Evolutionary conservation across 1,140 invertebrate genomes (phyloP).

Genomic region (Hyposmocoma kahamanoa): DNA sequence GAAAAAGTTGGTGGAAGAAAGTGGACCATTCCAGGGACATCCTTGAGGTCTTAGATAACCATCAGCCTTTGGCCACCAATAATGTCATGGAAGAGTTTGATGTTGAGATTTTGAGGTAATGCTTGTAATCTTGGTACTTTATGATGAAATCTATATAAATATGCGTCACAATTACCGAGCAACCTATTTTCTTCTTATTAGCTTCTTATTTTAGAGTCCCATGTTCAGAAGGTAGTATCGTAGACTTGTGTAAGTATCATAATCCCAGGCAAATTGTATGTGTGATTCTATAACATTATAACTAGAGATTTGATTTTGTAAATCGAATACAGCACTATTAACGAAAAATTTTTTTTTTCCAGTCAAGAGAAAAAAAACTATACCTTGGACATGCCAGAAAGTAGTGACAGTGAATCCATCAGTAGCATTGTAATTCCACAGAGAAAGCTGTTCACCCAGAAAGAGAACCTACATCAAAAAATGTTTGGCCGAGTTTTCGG

Average conservation of each 20-base stretch:
- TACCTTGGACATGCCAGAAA: slow-evolving; percentile 50
- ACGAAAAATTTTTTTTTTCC: too few relatives aligned
- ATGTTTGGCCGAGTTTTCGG: slow-evolving; percentile 38
- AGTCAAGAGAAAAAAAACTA: slow-evolving; percentile 53
- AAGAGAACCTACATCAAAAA: slow-evolving; percentile 32
- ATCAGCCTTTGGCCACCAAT: slow-evolving; percentile 18
- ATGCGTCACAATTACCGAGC: too few relatives aligned
- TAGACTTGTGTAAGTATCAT: too few relatives aligned
- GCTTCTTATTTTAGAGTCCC: too few relatives aligned
- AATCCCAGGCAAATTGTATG: too few relatives aligned
- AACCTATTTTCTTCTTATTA: too few relatives aligned
- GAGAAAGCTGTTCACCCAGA: slow-evolving; percentile 45
- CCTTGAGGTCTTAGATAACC: slow-evolving; percentile 36
- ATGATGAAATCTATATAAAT: too few relatives aligned
- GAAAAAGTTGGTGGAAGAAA: slow-evolving; percentile 57
- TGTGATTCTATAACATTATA: too few relatives aligned
- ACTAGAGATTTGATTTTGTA: too few relatives aligned
- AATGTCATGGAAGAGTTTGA: slow-evolving; percentile 45
- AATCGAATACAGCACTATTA: too few relatives aligned
- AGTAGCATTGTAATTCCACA: slow-evolving; percentile 55
- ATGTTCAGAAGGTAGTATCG: too few relatives aligned
- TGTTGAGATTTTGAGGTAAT: slow-evolving; percentile 48
- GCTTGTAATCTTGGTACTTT: too few relatives aligned
- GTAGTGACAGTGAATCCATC: slow-evolving; percentile 59
- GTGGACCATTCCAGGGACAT: slow-evolving; percentile 47